Percentiles rank a stretch among this genome's conserved stretches.
phyloP scores from a whole-genome alignment of 1,140 invertebrate genomes.

The Agraylea sexmaculata region DNA sequence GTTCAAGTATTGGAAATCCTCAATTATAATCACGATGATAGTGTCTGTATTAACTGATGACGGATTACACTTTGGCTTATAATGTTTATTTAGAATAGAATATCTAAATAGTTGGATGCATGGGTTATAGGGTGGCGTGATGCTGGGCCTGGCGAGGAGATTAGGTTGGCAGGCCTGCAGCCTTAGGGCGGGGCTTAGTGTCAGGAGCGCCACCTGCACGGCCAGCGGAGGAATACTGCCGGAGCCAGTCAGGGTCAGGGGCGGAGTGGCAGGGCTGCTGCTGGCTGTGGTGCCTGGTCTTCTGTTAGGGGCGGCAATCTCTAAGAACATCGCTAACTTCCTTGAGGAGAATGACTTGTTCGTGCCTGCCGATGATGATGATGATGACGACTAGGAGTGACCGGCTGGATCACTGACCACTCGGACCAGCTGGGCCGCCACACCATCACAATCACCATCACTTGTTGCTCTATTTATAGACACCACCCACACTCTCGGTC shows the following conservation, averaged over 20 bases:
- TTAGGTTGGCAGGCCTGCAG: not conserved
- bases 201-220: constrained; percentile 38
- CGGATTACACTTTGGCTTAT: no score
- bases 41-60: no score
- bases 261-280: constrained; percentile 61
- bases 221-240: constrained; percentile 61
- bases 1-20: no score
- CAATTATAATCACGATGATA: no score
- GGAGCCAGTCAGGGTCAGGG: constrained; percentile 60
- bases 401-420: no score
- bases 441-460: no score
- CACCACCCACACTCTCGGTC: no score
- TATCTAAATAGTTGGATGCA: no score
- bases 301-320: constrained; percentile 77
- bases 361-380: constrained; percentile 92
- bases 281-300: constrained; percentile 62
- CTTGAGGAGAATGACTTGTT: constrained; percentile 97
- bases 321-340: constrained; percentile 88
- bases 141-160: constrained; percentile 5
- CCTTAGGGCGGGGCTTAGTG: not conserved
- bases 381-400: constrained; percentile 68
- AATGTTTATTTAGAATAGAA: no score
- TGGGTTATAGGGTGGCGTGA: not conserved
- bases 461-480: no score
- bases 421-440: no score